Conservation (phyloP, 2,113 vertebrate species). For the Cochlearius cochlearius region DNA sequence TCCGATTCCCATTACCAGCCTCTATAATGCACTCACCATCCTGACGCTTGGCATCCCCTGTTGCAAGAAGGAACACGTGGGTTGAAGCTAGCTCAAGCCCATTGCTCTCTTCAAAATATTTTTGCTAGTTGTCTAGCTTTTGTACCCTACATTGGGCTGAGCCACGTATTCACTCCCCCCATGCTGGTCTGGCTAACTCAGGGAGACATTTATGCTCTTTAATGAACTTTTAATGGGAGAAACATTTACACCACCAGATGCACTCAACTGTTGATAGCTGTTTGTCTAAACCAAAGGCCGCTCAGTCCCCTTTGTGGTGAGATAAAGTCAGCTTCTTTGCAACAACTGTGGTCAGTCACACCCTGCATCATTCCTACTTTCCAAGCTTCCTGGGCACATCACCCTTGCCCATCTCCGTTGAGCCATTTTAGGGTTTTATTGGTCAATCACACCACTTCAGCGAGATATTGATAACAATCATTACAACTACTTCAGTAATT, state of each 20-base stretch:
- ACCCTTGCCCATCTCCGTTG: not conserved
- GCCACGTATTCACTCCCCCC: not conserved
- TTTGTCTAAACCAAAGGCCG: not conserved
- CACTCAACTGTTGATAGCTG: not conserved
- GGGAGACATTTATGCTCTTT: not conserved
- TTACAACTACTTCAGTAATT: not conserved
- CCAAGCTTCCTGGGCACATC: not conserved
- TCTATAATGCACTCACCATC: not conserved
- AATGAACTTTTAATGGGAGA: not conserved
- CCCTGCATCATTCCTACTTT: not conserved
- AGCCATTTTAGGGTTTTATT: not conserved
- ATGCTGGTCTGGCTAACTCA: not conserved
- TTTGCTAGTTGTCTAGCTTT: not conserved
- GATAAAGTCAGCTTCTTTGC: not conserved
- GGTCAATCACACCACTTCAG: not conserved
- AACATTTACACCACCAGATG: not conserved
- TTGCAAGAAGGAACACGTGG: accelerated
- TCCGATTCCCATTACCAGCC: not conserved
- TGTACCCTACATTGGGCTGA: not conserved
- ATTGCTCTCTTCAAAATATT: not conserved
- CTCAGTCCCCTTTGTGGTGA: not conserved
- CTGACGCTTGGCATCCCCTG: not conserved
- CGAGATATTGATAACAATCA: not conserved
- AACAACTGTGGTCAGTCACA: not conserved
- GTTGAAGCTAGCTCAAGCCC: not conserved